phyloP scores from a whole-genome alignment of 37 sponge, comb jelly and placozoan species.

The Hormiphora californensis region DNA sequence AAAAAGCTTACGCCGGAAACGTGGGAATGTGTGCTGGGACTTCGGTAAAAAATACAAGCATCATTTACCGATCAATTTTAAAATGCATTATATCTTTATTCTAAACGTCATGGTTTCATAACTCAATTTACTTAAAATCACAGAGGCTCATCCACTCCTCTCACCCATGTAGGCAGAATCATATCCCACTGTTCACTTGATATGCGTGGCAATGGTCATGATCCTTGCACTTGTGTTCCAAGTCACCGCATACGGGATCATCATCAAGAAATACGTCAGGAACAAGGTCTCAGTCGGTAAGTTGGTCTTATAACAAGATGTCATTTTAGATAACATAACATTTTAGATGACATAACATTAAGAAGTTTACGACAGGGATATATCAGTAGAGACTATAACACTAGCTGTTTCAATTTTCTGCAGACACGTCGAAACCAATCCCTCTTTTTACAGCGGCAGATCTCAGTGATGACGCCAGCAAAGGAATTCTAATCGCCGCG shows the following conservation, averaged over 20 bases:
- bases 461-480: constrained; percentile 7
- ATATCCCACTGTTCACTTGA: not conserved
- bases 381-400: no score
- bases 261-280: constrained; percentile 5
- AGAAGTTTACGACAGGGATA: no score
- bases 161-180: not conserved
- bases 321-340: no score
- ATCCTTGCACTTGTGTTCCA: not conserved
- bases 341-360: no score
- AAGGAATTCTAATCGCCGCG: constrained; percentile 5
- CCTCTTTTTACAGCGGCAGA: not conserved
- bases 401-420: no score
- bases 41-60: no score
- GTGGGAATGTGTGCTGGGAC: not conserved
- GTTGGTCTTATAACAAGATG: no score
- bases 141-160: not conserved
- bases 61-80: no score
- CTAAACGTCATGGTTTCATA: no score
- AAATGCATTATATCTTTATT: no score
- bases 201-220: not conserved
- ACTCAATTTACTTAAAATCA: no score
- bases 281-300: not conserved
- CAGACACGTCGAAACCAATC: no score
- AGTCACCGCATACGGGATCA: not conserved
- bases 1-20: not conserved